Evolutionary conservation across 2,888 invertebrate genomes (phyloP).

Genomic region (Helleia helle): DNA sequence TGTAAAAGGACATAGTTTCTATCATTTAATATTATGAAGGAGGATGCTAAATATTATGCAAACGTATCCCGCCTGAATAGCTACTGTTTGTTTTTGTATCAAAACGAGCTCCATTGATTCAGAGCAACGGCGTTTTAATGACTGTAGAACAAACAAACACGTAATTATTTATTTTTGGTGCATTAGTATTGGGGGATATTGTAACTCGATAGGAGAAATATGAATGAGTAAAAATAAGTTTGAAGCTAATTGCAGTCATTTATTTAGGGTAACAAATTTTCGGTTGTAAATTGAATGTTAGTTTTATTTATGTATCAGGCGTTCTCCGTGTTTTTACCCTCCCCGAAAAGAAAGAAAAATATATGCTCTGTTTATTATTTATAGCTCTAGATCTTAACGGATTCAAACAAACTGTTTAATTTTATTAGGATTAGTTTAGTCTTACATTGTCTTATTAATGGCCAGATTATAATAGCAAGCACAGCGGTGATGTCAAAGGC

Average conservation of each 20-base stretch:
- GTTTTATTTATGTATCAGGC: background rate
- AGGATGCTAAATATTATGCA: slow-evolving; percentile 6
- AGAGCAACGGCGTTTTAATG: background rate
- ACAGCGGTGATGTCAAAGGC: too few relatives aligned
- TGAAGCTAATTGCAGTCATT: slow-evolving; percentile 5
- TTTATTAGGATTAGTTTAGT: too few relatives aligned
- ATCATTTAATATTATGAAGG: slow-evolving; percentile 4
- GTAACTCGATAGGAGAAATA: slow-evolving; percentile 4
- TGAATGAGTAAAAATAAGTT: background rate
- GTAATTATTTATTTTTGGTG: slow-evolving; percentile 3
- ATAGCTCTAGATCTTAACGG: too few relatives aligned
- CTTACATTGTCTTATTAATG: too few relatives aligned
- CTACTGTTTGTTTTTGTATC: background rate
- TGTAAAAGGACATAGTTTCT: slow-evolving; percentile 5
- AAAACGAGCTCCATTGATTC: slow-evolving; percentile 3
- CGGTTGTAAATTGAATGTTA: too few relatives aligned
- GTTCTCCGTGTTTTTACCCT: too few relatives aligned
- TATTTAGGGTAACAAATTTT: background rate
- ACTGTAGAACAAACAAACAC: background rate
- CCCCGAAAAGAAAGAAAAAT: too few relatives aligned
- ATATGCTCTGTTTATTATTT: too few relatives aligned
- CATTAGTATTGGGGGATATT: background rate
- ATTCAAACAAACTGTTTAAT: too few relatives aligned
- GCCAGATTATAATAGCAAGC: too few relatives aligned
- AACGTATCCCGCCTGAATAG: slow-evolving; percentile 2